Conservation (phyloP, 2,797 vertebrate genomes). For the Sorex maritimensis region DNA sequence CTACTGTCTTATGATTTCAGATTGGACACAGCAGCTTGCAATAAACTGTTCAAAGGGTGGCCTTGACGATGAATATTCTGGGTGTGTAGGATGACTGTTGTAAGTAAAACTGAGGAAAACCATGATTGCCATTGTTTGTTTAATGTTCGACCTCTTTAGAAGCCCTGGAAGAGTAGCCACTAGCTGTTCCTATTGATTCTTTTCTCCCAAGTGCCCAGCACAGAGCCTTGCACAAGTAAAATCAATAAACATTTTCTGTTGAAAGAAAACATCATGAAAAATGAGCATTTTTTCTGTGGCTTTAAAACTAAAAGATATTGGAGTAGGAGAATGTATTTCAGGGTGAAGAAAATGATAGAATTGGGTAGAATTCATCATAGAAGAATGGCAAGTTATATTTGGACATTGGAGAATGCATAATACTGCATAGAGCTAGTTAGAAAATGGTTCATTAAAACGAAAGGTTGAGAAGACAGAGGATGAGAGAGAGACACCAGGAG, state of each 20-base stretch:
- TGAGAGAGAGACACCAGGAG: neutral
- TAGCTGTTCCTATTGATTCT: neutral
- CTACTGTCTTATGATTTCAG: neutral
- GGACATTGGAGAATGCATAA: neutral
- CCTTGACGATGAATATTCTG: neutral
- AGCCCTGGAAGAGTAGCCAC: neutral
- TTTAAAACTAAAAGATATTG: slow-evolving; percentile 23
- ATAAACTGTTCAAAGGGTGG: slow-evolving; percentile 49
- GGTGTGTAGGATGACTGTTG: neutral
- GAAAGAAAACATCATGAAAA: slow-evolving; percentile 64
- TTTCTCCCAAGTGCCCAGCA: neutral
- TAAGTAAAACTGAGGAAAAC: slow-evolving; percentile 31
- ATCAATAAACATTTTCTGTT: slow-evolving; percentile 51
- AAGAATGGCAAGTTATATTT: slow-evolving; percentile 15
- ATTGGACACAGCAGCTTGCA: slow-evolving; percentile 34
- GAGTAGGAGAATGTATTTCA: slow-evolving; percentile 14
- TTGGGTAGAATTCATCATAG: neutral
- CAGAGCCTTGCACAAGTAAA: neutral
- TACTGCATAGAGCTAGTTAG: neutral
- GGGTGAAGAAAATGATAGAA: slow-evolving; percentile 21
- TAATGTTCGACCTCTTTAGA: neutral
- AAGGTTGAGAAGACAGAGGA: neutral
- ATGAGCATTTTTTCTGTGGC: neutral
- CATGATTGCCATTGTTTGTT: neutral
- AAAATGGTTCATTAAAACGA: neutral